Percentiles rank a stretch among this genome's conserved stretches.
phyloP scores from a whole-genome alignment of 1,140 invertebrate genomes.

The Melitaea cinxia region DNA sequence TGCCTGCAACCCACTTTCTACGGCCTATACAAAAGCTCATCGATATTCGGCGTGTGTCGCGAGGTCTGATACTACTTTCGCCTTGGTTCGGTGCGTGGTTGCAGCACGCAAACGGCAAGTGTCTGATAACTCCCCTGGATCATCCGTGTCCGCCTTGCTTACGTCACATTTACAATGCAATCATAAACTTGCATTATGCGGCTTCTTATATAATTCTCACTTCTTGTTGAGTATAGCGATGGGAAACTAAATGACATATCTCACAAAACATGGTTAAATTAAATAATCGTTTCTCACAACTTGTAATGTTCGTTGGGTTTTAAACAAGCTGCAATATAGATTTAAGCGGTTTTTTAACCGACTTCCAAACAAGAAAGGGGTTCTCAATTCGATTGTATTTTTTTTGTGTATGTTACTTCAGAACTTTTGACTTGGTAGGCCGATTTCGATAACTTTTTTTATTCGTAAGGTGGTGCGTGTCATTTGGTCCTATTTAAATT shows the following conservation, averaged over 20 bases:
- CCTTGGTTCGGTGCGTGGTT: slow-evolving; percentile 39
- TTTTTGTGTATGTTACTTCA: too few relatives aligned
- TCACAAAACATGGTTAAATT: not conserved
- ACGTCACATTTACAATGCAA: slow-evolving; percentile 36
- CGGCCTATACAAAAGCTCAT: slow-evolving; percentile 68
- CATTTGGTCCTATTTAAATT: too few relatives aligned
- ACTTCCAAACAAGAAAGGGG: too few relatives aligned
- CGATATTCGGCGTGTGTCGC: slow-evolving; percentile 65
- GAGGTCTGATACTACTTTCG: slow-evolving; percentile 68
- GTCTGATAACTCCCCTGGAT: slow-evolving; percentile 45
- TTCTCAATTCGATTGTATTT: too few relatives aligned
- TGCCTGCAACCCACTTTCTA: slow-evolving; percentile 69
- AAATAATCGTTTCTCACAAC: not conserved
- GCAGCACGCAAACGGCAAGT: slow-evolving; percentile 37
- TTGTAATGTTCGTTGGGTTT: not conserved
- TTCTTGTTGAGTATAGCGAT: slow-evolving; percentile 6
- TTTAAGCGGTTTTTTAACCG: too few relatives aligned
- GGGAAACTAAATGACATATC: not conserved
- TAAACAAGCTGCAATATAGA: too few relatives aligned
- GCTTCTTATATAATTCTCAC: slow-evolving; percentile 35
- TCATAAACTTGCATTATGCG: slow-evolving; percentile 49
- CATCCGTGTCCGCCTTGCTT: slow-evolving; percentile 55
- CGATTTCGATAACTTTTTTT: too few relatives aligned
- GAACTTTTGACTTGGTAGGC: too few relatives aligned
- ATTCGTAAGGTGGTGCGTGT: too few relatives aligned